These are phyloP conservation scores for Perithous albicinctus DNA, from an alignment of 2,888 invertebrate genomes.

Conservation along the genomic window DNA sequence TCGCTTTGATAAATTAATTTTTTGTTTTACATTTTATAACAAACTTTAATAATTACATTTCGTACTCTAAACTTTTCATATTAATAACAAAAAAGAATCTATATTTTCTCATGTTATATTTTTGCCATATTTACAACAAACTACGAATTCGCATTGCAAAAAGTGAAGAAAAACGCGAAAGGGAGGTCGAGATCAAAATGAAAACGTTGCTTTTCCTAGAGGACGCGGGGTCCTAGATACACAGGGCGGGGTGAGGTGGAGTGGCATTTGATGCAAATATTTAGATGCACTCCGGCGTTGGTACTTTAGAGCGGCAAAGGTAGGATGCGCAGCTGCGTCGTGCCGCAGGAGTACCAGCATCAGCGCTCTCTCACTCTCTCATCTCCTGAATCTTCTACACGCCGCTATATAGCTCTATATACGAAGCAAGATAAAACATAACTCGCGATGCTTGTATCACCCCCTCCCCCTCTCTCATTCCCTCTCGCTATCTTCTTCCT, in stretches of 20 bases:
- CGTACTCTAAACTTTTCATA: too few relatives aligned
- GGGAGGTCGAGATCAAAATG: constrained; percentile 47
- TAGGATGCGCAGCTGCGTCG: constrained; percentile 41
- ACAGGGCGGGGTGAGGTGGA: too few relatives aligned
- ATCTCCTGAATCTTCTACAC: constrained; percentile 59
- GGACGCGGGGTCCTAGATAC: too few relatives aligned
- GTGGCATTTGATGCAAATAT: constrained; percentile 68
- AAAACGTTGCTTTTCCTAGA: constrained; percentile 56
- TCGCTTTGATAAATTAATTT: too few relatives aligned
- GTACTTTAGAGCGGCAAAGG: constrained; percentile 52
- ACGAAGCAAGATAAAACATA: constrained; percentile 69
- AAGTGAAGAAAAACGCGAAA: neutral
- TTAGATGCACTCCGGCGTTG: constrained; percentile 63
- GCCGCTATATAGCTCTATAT: constrained; percentile 58
- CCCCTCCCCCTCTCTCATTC: constrained; percentile 37
- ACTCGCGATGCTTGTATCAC: constrained; percentile 46
- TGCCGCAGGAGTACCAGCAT: constrained; percentile 48
- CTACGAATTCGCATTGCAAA: constrained; percentile 16
- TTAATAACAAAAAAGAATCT: too few relatives aligned
- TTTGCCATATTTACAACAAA: neutral
- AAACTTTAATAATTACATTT: too few relatives aligned
- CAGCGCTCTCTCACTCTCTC: constrained; percentile 53
- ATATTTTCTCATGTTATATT: neutral
- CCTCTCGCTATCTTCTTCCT: constrained; percentile 33
- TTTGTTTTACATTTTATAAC: too few relatives aligned